Conservation (phyloP, 1,140 invertebrate species). For the Protaetia brevitarsis region DNA sequence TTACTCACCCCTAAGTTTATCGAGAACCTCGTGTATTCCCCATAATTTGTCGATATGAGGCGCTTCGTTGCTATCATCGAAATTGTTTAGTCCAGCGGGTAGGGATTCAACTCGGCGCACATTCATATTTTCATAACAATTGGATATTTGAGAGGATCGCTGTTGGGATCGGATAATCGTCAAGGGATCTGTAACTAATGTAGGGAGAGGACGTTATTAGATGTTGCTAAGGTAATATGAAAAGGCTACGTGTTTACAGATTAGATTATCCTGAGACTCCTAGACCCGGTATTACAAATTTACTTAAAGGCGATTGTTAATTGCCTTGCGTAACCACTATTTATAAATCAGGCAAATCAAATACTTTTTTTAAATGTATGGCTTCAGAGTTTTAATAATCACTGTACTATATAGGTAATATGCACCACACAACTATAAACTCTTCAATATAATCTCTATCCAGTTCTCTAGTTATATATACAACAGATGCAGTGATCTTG, state of each 20-base stretch:
- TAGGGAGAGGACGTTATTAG: background rate
- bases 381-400: no score
- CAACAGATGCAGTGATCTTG: no score
- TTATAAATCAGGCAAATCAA: no score
- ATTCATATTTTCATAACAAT: conserved; percentile 19
- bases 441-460: no score
- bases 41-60: conserved; percentile 35
- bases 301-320: no score
- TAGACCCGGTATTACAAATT: no score
- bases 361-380: no score
- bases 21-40: conserved; percentile 36
- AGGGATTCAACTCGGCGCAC: conserved; percentile 11
- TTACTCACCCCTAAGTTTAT: conserved; percentile 34
- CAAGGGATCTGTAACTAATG: conserved; percentile 5
- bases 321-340: no score
- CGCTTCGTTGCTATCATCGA: conserved; percentile 10
- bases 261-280: background rate
- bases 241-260: background rate
- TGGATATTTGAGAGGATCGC: background rate
- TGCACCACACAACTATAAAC: no score
- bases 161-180: background rate
- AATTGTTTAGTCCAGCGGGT: background rate
- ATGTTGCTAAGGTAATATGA: background rate
- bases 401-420: no score
- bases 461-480: no score